Base-by-base conservation (phyloP, 2,797 vertebrate species). In the Notamacropus eugenii region DNA sequence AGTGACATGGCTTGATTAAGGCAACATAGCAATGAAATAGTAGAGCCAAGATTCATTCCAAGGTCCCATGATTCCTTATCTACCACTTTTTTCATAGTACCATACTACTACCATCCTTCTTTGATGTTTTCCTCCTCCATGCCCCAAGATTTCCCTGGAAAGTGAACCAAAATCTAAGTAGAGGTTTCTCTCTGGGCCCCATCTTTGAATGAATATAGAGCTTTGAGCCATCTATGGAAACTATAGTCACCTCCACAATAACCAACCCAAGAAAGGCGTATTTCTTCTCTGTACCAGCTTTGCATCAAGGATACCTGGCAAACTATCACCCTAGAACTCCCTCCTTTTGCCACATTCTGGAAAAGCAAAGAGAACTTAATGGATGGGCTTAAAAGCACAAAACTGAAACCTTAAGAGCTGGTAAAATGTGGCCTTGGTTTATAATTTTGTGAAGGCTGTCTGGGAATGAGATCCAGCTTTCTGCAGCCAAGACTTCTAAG, bases 401-500 rank as follows among this genome's bases (percentile, higher is more conserved):
- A 93, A 50, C 50, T 40, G 59, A 97, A 97, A 98, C 97, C 92
- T 97, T 95, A 95, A 95, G 55, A 97, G 93, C 52, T 96, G 92
- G 96, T 94, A 95, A 97, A 82, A 96, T 40, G 95, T 97, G 94
- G 95, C 55, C 96, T 95, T 82, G 95, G 97, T 95, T 96, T 95
- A 54, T 94, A 94, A 31, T 55, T 98, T 24, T 96, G 24, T 91
- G 90, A 95, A 97, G 95, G 67, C 58, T 97, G 90, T 96, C 96
- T 96, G 96, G 93, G 97, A 98, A 98, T 94, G 82, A 62, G 97
- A 92, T 97, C 97, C 94, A 93, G 93, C 0, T 27, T 95, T 94
- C 96, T 92, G 74, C 92, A 97, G 93, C 97, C 97, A 98, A 97
- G 93, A 96, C 54, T 6, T 54, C 8, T 82, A 56, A 98, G 97